A percentile compares a stretch with the other conserved stretches of the same genome.
phyloP scores from a whole-genome alignment of 2,113 vertebrate species.

The Psilopsiagon aurifrons region DNA sequence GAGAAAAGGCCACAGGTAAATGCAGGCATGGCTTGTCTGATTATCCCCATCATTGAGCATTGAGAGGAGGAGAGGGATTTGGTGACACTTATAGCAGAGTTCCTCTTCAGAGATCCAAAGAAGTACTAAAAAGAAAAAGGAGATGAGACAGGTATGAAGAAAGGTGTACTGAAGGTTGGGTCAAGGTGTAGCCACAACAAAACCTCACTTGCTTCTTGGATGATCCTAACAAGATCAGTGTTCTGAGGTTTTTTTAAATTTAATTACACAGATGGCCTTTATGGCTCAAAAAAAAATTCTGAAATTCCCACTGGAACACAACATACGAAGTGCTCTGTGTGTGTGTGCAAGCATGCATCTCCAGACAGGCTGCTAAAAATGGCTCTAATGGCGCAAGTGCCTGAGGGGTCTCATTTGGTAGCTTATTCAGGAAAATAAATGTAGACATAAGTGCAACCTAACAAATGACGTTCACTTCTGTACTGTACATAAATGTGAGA shows the following conservation, averaged over 20 bases:
- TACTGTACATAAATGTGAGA: neutral
- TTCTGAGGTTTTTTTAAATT: neutral
- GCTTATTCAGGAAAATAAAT: neutral
- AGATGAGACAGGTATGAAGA: accelerated
- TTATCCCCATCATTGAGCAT: neutral
- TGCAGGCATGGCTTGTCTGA: neutral
- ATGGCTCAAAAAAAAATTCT: neutral
- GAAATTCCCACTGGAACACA: neutral
- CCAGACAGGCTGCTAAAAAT: neutral
- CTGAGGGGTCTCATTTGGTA: neutral
- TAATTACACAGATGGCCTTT: neutral
- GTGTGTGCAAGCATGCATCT: neutral
- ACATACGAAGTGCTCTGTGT: neutral
- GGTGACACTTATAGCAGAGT: neutral
- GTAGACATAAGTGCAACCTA: neutral
- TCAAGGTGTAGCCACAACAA: neutral
- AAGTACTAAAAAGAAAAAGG: neutral
- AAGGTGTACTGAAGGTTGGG: neutral
- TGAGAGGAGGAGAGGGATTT: neutral
- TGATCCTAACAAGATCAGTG: neutral
- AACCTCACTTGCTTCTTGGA: neutral
- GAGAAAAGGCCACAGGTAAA: neutral
- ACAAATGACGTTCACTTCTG: neutral
- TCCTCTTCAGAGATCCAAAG: neutral
- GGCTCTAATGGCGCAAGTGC: neutral